Base-by-base conservation (phyloP, 1,140 invertebrate species). In the Andricus grossulariae region DNA sequence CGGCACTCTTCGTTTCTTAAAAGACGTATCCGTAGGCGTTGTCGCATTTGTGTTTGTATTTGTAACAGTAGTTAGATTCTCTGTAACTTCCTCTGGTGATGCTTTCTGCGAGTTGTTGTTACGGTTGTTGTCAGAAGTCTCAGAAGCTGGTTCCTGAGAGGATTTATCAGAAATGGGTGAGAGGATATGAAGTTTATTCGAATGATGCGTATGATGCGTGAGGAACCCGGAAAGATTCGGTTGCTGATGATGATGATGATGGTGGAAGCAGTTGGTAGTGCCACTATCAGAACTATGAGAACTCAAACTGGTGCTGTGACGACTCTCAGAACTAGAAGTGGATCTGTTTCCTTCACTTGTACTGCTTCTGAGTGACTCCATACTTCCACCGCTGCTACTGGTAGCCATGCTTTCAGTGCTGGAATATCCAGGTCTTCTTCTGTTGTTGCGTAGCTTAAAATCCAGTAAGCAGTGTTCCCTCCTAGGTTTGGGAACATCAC, bases 151-250 rank as follows among this genome's bases (percentile, higher is more conserved):
- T 85, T 97, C 96, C 86, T 97, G 95, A 3, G 95, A 96, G n/a
- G 96, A 97, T 87, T 97, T 97, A 89, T 97, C 96, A 39, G 96
- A 97, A 83, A 97, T 97, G 8, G 96, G 96, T 74, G 96, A 97
- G 16, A 97, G 92, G 83, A 97, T 96, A 86, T 97, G 95, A 79
- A 97, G 88, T 86, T 97, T 96, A 85, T 93, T 93, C 12, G 94
- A 93, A 86, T 95, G 94, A 78, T 94, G 93, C 18, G 93, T 92
- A 86, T 95, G 94, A 78, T 94, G 93, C 18, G 93, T 92, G 21
- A 93, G 88, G 83, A 94, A 95, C 66, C 93, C 94, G 77, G 94
- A 93, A 78, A 94, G 85, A 78, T 93, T 93, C 75, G 92, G 91
- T 72, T 93, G 92, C 83, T 94, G 93, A 70, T 85, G 86, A 77